Evolutionary conservation across 2,113 vertebrate genomes (phyloP), one percentile per base, ranked within the genome.

Genomic region (Podarcis raffonei): DNA sequence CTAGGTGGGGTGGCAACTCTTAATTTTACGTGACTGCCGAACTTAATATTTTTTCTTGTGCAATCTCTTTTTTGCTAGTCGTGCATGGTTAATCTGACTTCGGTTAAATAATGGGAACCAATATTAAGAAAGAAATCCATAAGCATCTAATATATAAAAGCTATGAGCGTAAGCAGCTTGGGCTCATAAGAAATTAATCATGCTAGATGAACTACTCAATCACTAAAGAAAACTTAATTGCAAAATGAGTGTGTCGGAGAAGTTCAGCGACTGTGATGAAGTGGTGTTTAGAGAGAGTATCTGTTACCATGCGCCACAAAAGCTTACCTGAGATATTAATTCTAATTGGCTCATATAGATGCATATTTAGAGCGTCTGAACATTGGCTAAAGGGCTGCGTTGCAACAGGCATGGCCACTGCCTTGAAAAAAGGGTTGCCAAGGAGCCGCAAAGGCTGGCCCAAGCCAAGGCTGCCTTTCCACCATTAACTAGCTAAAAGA

Each of bases 81-180:
- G 89, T 87, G 76, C 95, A 92, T 92, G 89, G 91, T 93, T 94
- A 94, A 93, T 95, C 92, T 77, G 89, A 90, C 93, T 94, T 92
- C 77, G 91, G 84, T 92, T 92, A 95, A 95, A 87, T 92, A 93
- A 92, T 84, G 89, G 57, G 87, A 94, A 84, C 90, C 89, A 93
- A 92, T 94, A 93, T 93, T 95, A 93, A 91, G 88, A 92, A 66
- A 84, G 74, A 94, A 83, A 91, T 94, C 91, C 92, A 92, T 94
- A 95, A 94, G 94, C 93, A 95, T 89, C 88, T 90, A 92, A 81
- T 86, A 90, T 86, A 72, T 82, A 95, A 93, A 85, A 92, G 89
- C 90, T 89, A 92, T 93, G 93, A 94, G 80, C 91, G 93, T 72
- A 91, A 93, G 90, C 90, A 93, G 87, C 84, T 62, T 71, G 81